Evolutionary conservation across 2,888 invertebrate genomes (phyloP), one percentile per base, ranked within the genome.

Genomic region (Ctenicera cuprea): DNA sequence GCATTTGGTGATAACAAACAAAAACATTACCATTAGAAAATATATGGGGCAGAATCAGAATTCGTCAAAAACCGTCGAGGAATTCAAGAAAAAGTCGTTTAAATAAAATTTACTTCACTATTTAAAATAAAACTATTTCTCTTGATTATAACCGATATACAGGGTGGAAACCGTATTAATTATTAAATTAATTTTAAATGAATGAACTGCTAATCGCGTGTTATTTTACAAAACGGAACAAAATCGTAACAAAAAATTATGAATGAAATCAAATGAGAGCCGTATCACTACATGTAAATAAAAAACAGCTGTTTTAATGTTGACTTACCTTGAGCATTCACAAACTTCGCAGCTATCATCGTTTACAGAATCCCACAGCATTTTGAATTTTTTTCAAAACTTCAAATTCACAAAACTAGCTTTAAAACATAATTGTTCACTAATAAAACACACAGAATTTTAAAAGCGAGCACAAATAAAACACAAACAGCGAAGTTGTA

Each of bases 291-390:
- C 66, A 50, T 14, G 33, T 74, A 75, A 70, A 74, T 67, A 71
- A 76, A 76, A 76, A 59, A 54, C 63, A 71, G 33, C 70, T 74
- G 65, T 70, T 73, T 54, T 63, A 70, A 22, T 41, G 65, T 50
- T 69, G 76, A 79, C 76, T 82, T 87, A 88, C 87, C 87, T 88
- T 80, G 87, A 85, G 82, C 86, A 88, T 76, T 87, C 85, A 78
- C 86, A 88, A 78, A 86, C 84, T 75, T 87, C 87, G 80, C 87
- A 87, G 50, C 86, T 82, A 70, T 86, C 85, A 43, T 79, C 85
- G 48, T 79, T 81, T 63, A 85, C 80, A 70, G 84, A 77, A 82
- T 87, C 86, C 86, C 86, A 87, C 81, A 87, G 59, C 75, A 75
- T 78, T 63, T 77, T 54, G 22, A 11, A 41, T 7, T n/a, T n/a